phyloP scores from a whole-genome alignment of 2,888 invertebrate genomes.

The Metalampra italica region DNA sequence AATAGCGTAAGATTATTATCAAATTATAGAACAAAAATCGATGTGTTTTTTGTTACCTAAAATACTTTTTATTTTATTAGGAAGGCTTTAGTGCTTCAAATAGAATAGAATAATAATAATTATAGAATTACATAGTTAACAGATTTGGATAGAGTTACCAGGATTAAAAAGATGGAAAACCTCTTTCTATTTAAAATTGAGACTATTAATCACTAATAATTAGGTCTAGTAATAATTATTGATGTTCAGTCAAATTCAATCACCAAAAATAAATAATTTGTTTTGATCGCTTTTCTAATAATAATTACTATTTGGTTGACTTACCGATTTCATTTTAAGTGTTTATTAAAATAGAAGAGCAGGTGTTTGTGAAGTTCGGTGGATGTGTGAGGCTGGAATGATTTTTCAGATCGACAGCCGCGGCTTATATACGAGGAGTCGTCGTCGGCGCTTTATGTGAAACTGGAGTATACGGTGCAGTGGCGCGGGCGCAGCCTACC shows the following conservation, averaged over 20 bases:
- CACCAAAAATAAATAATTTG: not conserved
- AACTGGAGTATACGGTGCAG: conserved; percentile 59
- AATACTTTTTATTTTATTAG: no score
- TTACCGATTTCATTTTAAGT: conserved; percentile 68
- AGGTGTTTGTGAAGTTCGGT: conserved; percentile 50
- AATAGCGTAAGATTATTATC: no score
- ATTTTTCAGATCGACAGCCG: conserved; percentile 65
- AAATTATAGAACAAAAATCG: no score
- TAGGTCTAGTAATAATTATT: no score
- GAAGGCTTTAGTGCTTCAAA: no score
- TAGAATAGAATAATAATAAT: no score
- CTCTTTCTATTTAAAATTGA: no score
- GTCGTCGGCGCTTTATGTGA: conserved; percentile 51
- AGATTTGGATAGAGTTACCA: no score
- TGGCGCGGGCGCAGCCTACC: conserved; percentile 13
- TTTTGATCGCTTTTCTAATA: not conserved
- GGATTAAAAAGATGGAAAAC: no score
- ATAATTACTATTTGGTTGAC: conserved; percentile 25
- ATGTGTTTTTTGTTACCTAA: no score
- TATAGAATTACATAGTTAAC: no score
- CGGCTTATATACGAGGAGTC: conserved; percentile 61
- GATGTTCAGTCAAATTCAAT: not conserved
- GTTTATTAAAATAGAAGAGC: conserved; percentile 27
- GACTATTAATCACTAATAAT: no score
- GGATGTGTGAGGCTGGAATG: conserved; percentile 69